Conservation (phyloP, 2,888 invertebrate species). For the Odontothrips loti region DNA sequence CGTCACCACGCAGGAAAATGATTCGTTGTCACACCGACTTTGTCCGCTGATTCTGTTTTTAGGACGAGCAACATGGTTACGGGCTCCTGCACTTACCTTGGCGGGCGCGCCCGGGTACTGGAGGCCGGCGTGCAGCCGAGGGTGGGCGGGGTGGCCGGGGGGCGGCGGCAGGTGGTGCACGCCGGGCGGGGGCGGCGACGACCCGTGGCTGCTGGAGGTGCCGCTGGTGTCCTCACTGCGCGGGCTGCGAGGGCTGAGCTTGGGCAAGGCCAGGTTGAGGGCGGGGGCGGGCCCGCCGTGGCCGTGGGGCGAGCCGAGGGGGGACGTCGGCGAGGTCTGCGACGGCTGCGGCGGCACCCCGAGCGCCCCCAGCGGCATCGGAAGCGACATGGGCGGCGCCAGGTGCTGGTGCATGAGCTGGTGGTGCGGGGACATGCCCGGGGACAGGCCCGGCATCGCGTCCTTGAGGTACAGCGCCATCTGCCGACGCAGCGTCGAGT, state of each 20-base stretch:
- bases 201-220: slow-evolving; percentile 34
- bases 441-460: slow-evolving; percentile 46
- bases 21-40: no score
- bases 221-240: slow-evolving; percentile 26
- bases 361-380: slow-evolving; percentile 41
- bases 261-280: slow-evolving; percentile 40
- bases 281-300: slow-evolving; percentile 26
- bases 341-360: slow-evolving; percentile 44
- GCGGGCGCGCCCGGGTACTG: slow-evolving; percentile 29
- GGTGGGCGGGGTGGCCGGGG: neutral
- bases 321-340: neutral
- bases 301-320: slow-evolving; percentile 4
- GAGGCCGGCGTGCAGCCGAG: slow-evolving; percentile 1
- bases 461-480: slow-evolving; percentile 80
- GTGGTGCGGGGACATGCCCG: slow-evolving; percentile 41
- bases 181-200: slow-evolving; percentile 32
- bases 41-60: no score
- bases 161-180: neutral
- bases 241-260: slow-evolving; percentile 32
- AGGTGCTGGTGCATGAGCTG: slow-evolving; percentile 50
- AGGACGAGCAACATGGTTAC: no score
- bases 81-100: no score
- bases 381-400: slow-evolving; percentile 46
- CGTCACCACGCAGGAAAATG: neutral
- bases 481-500: slow-evolving; percentile 88